Percentiles rank a stretch among this genome's conserved stretches.
Evolutionary conservation across 1,140 invertebrate species (phyloP).

Genomic region (Drosophila chauvacae): DNA sequence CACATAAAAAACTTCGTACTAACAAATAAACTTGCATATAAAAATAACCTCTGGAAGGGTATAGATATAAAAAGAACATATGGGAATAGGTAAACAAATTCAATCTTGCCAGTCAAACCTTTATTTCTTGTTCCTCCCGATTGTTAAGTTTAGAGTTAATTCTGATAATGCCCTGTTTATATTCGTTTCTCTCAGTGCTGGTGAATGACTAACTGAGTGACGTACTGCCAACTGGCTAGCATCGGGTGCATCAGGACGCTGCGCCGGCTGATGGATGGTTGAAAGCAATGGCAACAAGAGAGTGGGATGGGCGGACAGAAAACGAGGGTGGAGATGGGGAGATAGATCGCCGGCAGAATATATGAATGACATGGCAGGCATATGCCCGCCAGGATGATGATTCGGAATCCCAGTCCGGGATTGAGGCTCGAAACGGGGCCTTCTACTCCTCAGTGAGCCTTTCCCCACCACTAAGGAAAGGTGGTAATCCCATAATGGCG

Average conservation of each 20-base stretch:
- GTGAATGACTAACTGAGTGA: conserved; percentile 62
- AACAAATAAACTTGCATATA: background rate
- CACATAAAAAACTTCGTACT: background rate
- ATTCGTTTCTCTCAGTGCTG: conserved; percentile 22
- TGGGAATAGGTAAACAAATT: background rate
- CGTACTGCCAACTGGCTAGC: conserved; percentile 61
- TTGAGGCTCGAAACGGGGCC: conserved; percentile 28
- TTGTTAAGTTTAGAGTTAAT: background rate
- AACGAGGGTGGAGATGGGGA: background rate
- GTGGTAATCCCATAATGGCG: conserved; percentile 33
- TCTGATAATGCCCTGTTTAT: background rate
- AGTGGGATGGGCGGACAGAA: conserved; percentile 27
- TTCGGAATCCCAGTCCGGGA: conserved; percentile 29
- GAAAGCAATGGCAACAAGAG: conserved; percentile 47
- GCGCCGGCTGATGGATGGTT: conserved; percentile 70
- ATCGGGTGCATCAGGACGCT: conserved; percentile 44
- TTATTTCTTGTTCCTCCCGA: background rate
- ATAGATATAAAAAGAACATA: background rate
- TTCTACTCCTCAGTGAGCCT: conserved; percentile 6
- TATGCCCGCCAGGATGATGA: conserved; percentile 46
- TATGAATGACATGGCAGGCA: conserved; percentile 78
- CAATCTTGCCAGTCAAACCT: fast-evolving
- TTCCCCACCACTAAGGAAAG: conserved; percentile 9
- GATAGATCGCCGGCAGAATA: conserved; percentile 64
- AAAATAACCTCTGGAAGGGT: background rate